A percentile compares a stretch with the other conserved stretches of the same genome.
Conservation (phyloP, 2,113 vertebrate genomes). For the Chionis minor region DNA sequence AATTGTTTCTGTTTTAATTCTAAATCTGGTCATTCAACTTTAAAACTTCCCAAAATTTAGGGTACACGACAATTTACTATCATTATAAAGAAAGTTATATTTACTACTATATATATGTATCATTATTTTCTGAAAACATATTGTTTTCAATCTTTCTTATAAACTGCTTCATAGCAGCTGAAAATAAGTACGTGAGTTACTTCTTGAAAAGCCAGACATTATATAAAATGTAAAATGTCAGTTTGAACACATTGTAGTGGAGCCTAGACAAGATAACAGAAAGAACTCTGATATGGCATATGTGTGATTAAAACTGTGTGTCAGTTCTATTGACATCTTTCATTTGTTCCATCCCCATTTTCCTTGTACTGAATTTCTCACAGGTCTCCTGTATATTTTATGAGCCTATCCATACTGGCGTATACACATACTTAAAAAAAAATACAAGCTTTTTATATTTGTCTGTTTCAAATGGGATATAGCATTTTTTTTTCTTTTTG, state of each 20-base stretch:
- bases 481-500: not conserved
- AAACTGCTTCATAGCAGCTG: not conserved
- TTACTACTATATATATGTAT: not conserved
- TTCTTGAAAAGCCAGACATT: not conserved
- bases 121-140: not conserved
- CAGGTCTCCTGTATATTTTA: not conserved
- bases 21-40: not conserved
- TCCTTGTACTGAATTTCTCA: not conserved
- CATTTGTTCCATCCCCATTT: not conserved
- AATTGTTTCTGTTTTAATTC: not conserved
- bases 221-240: not conserved
- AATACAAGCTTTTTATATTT: not conserved
- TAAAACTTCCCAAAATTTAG: not conserved
- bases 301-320: not conserved
- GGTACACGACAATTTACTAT: not conserved
- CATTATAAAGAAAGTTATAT: not conserved
- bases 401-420: not conserved
- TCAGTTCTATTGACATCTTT: not conserved
- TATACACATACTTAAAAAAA: not conserved
- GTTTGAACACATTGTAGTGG: not conserved
- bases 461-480: not conserved
- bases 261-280: not conserved
- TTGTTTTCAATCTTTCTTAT: not conserved
- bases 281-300: not conserved
- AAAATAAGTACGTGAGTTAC: not conserved